phyloP scores from a whole-genome alignment of 2,113 vertebrate genomes.

The Trichechus manatus region DNA sequence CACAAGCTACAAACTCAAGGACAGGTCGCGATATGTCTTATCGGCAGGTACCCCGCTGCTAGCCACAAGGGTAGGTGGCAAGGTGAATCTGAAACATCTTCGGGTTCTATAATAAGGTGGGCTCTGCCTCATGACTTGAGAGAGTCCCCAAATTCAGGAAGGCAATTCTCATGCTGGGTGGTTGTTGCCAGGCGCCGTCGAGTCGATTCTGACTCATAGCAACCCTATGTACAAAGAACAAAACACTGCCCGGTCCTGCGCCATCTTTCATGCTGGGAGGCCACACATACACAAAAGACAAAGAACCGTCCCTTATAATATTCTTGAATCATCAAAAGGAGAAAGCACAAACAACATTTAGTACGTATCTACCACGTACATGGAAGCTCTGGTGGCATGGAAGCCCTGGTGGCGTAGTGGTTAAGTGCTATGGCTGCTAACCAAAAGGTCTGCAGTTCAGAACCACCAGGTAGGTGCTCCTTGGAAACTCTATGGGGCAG shows the following conservation, averaged over 20 bases:
- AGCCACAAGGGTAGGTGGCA: neutral
- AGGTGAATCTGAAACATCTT: neutral
- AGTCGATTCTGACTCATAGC: neutral
- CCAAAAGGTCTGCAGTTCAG: too few relatives aligned
- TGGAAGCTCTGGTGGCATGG: too few relatives aligned
- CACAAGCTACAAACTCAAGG: neutral
- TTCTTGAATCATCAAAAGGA: constrained; percentile 9
- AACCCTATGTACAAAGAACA: neutral
- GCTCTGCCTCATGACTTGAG: neutral
- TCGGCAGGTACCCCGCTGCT: neutral
- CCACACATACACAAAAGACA: neutral
- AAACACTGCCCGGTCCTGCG: neutral
- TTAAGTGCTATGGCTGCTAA: too few relatives aligned
- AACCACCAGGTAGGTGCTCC: too few relatives aligned
- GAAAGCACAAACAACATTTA: neutral
- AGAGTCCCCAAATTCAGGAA: neutral
- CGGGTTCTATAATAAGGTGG: neutral
- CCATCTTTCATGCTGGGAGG: neutral
- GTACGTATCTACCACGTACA: neutral
- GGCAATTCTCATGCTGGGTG: neutral
- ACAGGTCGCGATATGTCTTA: neutral
- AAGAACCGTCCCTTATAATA: neutral
- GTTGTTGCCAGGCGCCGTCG: too few relatives aligned
- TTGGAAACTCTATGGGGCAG: too few relatives aligned
- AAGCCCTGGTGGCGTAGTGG: too few relatives aligned